Conservation (phyloP, 2,113 vertebrate genomes). For the Erythrocercus mccallii region DNA sequence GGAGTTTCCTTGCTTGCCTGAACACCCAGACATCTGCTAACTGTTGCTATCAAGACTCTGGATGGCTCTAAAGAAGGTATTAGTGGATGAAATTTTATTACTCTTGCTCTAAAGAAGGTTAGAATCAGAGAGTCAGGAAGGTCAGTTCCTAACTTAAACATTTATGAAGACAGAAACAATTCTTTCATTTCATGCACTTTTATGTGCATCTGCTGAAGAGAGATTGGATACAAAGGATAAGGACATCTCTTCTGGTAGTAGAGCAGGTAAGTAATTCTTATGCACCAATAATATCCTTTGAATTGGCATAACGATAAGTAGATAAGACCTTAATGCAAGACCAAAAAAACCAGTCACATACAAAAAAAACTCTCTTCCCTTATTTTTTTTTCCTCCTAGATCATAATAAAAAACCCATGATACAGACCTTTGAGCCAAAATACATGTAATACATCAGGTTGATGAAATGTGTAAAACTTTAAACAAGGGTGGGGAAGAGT, state of each 20-base stretch:
- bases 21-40: neutral
- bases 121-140: neutral
- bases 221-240: neutral
- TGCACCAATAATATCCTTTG: neutral
- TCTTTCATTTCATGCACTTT: neutral
- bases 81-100: neutral
- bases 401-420: neutral
- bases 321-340: neutral
- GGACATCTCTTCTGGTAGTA: neutral
- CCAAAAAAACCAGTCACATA: neutral
- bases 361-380: neutral
- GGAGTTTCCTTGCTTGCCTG: neutral
- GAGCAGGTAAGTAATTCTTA: neutral
- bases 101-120: neutral
- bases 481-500: accelerated
- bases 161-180: neutral
- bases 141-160: neutral
- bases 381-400: neutral
- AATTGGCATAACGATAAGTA: neutral
- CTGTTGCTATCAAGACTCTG: neutral
- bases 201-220: neutral
- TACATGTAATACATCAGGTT: neutral
- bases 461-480: neutral
- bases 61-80: neutral
- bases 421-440: neutral